Evolutionary conservation across 2,888 invertebrate species (phyloP), one percentile per base, ranked within the genome.

Genomic region (Callinectes sapidus): DNA sequence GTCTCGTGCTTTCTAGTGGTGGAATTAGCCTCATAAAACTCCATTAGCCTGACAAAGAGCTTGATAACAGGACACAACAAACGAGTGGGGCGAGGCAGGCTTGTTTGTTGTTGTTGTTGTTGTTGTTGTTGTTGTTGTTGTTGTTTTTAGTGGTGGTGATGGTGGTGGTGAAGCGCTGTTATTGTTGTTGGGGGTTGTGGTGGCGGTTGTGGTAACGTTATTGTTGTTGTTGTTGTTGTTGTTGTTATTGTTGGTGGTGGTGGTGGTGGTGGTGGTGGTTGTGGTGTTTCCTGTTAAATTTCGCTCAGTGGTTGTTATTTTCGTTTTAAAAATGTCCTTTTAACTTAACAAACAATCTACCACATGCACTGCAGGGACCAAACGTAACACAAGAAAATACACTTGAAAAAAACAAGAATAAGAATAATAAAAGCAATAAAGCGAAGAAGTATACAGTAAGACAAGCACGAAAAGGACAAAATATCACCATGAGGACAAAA

Each of bases 1-100:
- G 35, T 81, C 32, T 32, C 81, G 81, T 81, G 81, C 81, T 81
- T 81, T 81, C 81, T 81, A 81, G 81, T 35, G 81, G 16, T 35
- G 81, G 35, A 81, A 81, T 81, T 81, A 81, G 81, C 35, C 81
- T 81, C 81, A 81, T 81, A 32, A 81, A 81, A 35, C 81, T 35
- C 81, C 81, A 81, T 81, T 35, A 81, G 81, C 35, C 35, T 81
- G 35, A 81, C 81, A 32, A 81, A 81, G 81, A 81, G 81, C 32
- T 35, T 81, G 81, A 81, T 35, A 81, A 81, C 81, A 35, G 81
- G 81, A 35, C 81, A 32, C 14, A 81, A 81, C 81, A 35, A 81
- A 32, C 32, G 81, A 81, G 32, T 35, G 81, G 81, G 81, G 81
- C 32, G 81, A 81, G 35, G 81, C 32, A 32, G 61, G 18, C 23